These are phyloP conservation scores for Prietella phreatophila DNA, from an alignment of 2,113 vertebrate genomes.

Conservation along the genomic window DNA sequence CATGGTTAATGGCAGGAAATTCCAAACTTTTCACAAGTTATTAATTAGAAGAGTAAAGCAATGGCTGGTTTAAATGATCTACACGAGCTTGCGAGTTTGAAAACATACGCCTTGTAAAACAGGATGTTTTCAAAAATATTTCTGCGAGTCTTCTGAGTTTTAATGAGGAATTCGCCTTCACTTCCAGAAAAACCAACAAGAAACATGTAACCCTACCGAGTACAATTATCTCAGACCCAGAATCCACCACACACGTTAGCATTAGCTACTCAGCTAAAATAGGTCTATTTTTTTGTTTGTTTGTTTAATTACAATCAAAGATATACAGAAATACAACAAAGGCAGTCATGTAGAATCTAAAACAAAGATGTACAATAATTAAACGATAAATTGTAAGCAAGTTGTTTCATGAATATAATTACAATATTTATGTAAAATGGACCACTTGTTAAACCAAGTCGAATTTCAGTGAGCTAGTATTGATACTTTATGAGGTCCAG, in stretches of 20 bases:
- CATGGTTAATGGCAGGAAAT: background rate
- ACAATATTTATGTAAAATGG: background rate
- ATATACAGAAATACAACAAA: background rate
- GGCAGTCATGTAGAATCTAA: background rate
- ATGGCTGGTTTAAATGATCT: background rate
- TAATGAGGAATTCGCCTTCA: constrained; percentile 13
- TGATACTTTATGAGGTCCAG: background rate
- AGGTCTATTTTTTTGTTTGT: background rate
- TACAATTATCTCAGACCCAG: background rate
- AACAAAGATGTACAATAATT: background rate
- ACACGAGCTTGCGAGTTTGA: background rate
- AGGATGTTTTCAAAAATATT: background rate
- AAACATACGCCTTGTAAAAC: background rate
- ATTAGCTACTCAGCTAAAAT: background rate
- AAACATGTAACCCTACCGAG: background rate
- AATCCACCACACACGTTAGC: background rate
- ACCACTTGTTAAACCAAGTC: too few relatives aligned
- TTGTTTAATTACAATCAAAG: background rate
- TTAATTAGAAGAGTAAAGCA: background rate
- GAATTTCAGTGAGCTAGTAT: background rate
- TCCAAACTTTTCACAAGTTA: background rate
- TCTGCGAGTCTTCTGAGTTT: background rate
- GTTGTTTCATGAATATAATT: background rate
- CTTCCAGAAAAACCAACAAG: background rate
- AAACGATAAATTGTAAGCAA: background rate